Evolutionary conservation across 2,888 invertebrate species (phyloP).

Genomic region (Drosophila eohydei): DNA sequence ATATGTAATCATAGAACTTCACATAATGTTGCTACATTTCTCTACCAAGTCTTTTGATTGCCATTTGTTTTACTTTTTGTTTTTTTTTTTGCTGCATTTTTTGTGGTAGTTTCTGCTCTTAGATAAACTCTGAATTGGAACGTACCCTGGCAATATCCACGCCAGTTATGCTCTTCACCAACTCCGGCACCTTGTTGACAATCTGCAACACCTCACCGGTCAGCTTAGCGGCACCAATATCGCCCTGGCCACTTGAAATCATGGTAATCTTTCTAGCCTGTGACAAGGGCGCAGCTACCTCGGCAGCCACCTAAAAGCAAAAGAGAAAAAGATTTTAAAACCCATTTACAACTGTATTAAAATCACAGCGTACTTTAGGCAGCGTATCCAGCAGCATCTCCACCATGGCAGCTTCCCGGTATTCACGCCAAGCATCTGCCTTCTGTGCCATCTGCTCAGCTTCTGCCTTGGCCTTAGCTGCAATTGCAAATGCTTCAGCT

Average conservation of each 20-base stretch:
- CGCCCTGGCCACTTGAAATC: slow-evolving; percentile 96
- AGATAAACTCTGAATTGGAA: slow-evolving; percentile 85
- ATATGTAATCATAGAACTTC: slow-evolving; percentile 48
- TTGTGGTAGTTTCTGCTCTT: slow-evolving; percentile 47
- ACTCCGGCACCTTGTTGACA: slow-evolving; percentile 95
- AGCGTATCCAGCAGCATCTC: slow-evolving; percentile 98
- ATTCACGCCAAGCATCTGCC: slow-evolving; percentile 98
- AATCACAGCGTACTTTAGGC: slow-evolving; percentile 90
- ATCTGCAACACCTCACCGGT: slow-evolving; percentile 97
- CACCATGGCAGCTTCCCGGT: slow-evolving; percentile 97
- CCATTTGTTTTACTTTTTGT: slow-evolving; percentile 68
- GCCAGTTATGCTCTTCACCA: slow-evolving; percentile 96
- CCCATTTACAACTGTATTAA: neutral
- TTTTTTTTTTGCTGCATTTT: slow-evolving; percentile 11
- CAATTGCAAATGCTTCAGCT: slow-evolving; percentile 96
- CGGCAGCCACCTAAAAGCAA: slow-evolving; percentile 93
- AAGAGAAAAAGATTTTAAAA: neutral
- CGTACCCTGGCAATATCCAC: slow-evolving; percentile 95
- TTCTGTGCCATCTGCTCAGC: slow-evolving; percentile 99
- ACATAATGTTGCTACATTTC: slow-evolving; percentile 58
- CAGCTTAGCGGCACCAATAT: slow-evolving; percentile 96
- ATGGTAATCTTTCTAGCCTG: slow-evolving; percentile 98
- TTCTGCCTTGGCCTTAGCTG: slow-evolving; percentile 97
- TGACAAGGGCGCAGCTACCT: slow-evolving; percentile 97
- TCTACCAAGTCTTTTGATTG: slow-evolving; percentile 83